Evolutionary conservation across 2,797 vertebrate genomes (phyloP).

Genomic region (Alosa sapidissima): DNA sequence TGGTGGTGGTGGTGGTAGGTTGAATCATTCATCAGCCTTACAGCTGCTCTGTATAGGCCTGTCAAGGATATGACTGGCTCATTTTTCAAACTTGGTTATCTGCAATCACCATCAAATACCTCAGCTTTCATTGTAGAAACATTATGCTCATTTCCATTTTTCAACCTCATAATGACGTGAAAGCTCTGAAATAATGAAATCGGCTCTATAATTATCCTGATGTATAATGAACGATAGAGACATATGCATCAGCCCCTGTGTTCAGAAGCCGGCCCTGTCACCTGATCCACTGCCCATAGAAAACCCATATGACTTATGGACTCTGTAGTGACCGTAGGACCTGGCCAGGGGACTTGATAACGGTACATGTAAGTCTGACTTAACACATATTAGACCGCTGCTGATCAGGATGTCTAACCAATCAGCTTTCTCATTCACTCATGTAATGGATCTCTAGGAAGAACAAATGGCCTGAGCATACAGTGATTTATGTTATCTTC

Average conservation of each 20-base stretch:
- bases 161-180: neutral
- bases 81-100: neutral
- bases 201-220: neutral
- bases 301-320: neutral
- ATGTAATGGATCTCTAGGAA: neutral
- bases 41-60: neutral
- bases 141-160: neutral
- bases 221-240: neutral
- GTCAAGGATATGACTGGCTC: neutral
- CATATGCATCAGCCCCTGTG: neutral
- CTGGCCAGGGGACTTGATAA: neutral
- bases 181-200: neutral
- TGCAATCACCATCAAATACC: neutral
- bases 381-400: neutral
- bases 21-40: neutral
- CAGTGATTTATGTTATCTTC: neutral
- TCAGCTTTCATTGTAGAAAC: neutral
- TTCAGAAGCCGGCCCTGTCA: neutral
- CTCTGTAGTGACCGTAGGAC: neutral
- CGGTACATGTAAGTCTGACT: neutral
- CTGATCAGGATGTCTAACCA: neutral
- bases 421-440: neutral
- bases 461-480: neutral
- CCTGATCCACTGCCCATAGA: neutral
- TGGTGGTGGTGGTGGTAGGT: neutral